phyloP scores from a whole-genome alignment of 2,888 invertebrate genomes.

The Chrysolina oricalcia region DNA sequence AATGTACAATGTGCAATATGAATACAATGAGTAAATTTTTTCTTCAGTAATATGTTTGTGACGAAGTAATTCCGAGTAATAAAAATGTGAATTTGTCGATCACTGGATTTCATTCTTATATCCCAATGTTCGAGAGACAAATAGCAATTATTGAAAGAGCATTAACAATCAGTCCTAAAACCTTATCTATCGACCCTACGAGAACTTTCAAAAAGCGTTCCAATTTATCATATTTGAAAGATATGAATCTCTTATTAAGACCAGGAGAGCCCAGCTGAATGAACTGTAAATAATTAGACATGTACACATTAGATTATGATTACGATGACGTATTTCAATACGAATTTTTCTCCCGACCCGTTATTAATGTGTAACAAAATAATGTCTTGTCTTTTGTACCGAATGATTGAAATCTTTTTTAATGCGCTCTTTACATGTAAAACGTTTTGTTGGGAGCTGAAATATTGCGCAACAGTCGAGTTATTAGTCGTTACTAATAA shows the following conservation, averaged over 20 bases:
- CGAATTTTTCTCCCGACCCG: background rate
- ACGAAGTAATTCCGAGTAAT: no score
- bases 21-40: no score
- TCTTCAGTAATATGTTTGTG: no score
- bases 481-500: conserved; percentile 48
- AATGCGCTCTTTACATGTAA: conserved; percentile 42
- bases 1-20: no score
- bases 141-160: background rate
- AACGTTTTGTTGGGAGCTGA: conserved; percentile 43
- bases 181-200: background rate
- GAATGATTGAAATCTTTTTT: conserved; percentile 43
- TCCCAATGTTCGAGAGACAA: background rate
- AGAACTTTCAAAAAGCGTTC: background rate
- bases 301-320: conserved; percentile 26
- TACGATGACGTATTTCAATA: conserved; percentile 20
- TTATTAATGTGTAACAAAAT: conserved; percentile 26
- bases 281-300: conserved; percentile 25
- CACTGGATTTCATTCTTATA: no score
- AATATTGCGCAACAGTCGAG: conserved; percentile 45
- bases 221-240: conserved; percentile 2
- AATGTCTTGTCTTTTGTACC: conserved; percentile 10
- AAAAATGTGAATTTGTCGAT: no score
- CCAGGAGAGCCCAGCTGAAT: background rate
- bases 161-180: background rate
- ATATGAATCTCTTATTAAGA: conserved; percentile 13